Conservation (phyloP, 2,113 vertebrate genomes). For the Tachysurus fulvidraco region DNA sequence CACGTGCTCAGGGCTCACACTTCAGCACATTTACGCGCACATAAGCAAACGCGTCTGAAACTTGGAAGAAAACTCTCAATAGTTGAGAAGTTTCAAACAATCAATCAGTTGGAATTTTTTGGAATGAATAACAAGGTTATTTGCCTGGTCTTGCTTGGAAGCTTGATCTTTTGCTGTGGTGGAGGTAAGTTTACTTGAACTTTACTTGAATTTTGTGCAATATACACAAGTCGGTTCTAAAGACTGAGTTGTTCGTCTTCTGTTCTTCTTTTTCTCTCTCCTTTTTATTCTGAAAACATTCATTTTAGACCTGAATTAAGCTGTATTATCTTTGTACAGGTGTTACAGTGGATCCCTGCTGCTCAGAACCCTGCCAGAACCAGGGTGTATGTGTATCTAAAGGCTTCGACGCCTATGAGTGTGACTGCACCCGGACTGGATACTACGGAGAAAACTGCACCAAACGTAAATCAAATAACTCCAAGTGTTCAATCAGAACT, state of each 20-base stretch:
- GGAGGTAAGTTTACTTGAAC: constrained; percentile 41
- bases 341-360: constrained; percentile 85
- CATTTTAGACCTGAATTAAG: not conserved
- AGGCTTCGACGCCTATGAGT: constrained; percentile 80
- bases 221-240: not conserved
- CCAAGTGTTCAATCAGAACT: not conserved
- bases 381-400: constrained; percentile 80
- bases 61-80: not conserved
- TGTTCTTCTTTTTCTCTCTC: not conserved
- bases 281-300: not conserved
- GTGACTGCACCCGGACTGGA: constrained; percentile 92
- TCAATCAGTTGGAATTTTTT: not conserved
- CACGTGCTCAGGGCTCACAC: not conserved
- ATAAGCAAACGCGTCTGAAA: not conserved
- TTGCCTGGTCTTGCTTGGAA: constrained; percentile 41
- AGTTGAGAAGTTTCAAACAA: not conserved
- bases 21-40: not conserved
- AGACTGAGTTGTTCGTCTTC: not conserved
- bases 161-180: constrained; percentile 35
- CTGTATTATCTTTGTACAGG: not conserved
- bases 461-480: constrained; percentile 76
- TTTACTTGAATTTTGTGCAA: not conserved
- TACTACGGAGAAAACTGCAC: constrained; percentile 88
- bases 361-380: constrained; percentile 93
- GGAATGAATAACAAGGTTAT: constrained; percentile 44